Evolutionary conservation across 2,113 vertebrate species (phyloP).

Genomic region (Malurus elegans): DNA sequence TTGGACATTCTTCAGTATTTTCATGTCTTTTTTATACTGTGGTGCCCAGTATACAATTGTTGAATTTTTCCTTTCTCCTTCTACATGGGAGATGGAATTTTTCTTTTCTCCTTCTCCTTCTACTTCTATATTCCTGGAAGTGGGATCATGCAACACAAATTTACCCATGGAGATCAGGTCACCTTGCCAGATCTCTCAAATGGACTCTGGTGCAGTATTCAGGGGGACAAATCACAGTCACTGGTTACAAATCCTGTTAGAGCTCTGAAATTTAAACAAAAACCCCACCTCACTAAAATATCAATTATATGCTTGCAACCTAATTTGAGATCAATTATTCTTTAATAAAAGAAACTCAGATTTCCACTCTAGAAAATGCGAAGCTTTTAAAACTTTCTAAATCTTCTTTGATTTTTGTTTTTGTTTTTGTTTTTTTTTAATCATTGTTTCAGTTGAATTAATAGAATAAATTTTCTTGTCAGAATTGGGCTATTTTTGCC

Average conservation of each 20-base stretch:
- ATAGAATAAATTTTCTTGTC: neutral
- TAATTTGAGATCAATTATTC: neutral
- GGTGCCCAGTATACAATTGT: neutral
- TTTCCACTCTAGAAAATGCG: neutral
- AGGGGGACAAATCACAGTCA: neutral
- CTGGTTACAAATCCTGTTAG: neutral
- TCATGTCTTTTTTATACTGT: neutral
- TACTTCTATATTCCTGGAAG: neutral
- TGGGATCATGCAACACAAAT: neutral
- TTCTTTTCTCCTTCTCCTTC: neutral
- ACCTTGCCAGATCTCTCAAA: neutral
- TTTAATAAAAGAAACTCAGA: neutral
- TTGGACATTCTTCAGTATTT: neutral
- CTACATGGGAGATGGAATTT: neutral
- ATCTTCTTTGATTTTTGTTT: neutral
- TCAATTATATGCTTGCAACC: neutral
- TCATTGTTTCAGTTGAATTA: neutral
- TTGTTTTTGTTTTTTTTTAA: neutral
- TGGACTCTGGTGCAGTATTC: neutral
- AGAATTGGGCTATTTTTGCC: neutral
- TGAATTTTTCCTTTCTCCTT: neutral
- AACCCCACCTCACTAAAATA: accelerated
- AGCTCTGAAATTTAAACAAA: neutral
- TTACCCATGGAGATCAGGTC: neutral
- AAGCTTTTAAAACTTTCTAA: neutral